phyloP scores from a whole-genome alignment of 1,140 invertebrate genomes.

The Cotesia chilonis region DNA sequence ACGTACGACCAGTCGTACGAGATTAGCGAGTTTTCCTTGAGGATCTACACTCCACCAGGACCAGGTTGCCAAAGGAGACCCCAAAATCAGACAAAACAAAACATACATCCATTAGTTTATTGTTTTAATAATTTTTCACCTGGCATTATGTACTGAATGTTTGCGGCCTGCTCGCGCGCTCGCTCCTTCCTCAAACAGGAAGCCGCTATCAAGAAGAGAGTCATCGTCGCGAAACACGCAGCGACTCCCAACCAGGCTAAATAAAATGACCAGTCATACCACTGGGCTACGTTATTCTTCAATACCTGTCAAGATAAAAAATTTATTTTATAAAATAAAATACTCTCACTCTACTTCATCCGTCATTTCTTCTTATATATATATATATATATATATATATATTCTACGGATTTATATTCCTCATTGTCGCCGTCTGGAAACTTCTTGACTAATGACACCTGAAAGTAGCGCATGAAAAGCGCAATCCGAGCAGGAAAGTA shows the following conservation, averaged over 20 bases:
- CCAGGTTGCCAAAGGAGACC: conserved; percentile 50
- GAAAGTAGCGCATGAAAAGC: conserved; percentile 35
- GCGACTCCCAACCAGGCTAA: conserved; percentile 83
- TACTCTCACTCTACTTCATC: background rate
- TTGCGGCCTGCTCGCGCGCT: conserved; percentile 74
- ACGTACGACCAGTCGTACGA: conserved; percentile 96
- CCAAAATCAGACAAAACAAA: conserved; percentile 70
- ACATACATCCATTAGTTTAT: conserved; percentile 53
- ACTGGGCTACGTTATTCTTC: conserved; percentile 74
- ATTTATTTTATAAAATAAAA: background rate
- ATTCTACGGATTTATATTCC: too few species aligned
- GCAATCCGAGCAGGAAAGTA: conserved; percentile 27
- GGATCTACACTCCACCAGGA: conserved; percentile 81
- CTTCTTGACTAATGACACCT: background rate
- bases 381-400: too few species aligned
- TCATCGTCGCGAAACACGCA: conserved; percentile 76
- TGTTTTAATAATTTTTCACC: conserved; percentile 65
- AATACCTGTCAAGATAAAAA: conserved; percentile 69
- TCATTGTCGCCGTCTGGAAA: background rate
- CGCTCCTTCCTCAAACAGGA: conserved; percentile 80
- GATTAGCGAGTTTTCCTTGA: conserved; percentile 84
- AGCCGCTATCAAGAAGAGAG: conserved; percentile 82
- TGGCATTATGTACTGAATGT: conserved; percentile 90
- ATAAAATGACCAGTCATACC: conserved; percentile 87
- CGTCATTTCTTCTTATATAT: conserved; percentile 2